Evolutionary conservation across 2,113 vertebrate species (phyloP).

Genomic region (Ariopsis seemanni): DNA sequence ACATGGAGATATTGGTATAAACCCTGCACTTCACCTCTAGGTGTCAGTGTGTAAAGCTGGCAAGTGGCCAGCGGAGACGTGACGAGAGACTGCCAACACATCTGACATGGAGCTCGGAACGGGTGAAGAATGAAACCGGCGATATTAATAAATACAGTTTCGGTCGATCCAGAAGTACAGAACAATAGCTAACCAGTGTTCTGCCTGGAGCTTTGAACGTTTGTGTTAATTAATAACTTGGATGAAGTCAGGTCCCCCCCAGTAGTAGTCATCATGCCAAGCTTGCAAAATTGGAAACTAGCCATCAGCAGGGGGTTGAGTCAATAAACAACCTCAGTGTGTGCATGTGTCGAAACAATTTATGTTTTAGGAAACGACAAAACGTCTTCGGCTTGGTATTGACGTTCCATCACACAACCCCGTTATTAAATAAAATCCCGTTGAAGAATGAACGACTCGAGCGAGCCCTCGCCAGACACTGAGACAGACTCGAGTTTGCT

Average conservation of each 20-base stretch:
- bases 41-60: slow-evolving; percentile 47
- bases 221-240: slow-evolving; percentile 45
- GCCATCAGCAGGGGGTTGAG: slow-evolving; percentile 56
- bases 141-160: slow-evolving; percentile 28
- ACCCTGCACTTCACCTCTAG: slow-evolving; percentile 57
- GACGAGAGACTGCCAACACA: slow-evolving; percentile 3
- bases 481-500: slow-evolving; percentile 43
- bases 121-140: slow-evolving; percentile 2
- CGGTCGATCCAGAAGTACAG: background rate
- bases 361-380: slow-evolving; percentile 6
- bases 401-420: slow-evolving; percentile 7
- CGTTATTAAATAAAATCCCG: slow-evolving; percentile 29
- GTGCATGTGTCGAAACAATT: slow-evolving; percentile 12
- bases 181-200: slow-evolving; percentile 35
- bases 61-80: slow-evolving; percentile 5
- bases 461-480: slow-evolving; percentile 31
- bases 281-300: background rate
- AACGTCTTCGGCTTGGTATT: background rate
- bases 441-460: slow-evolving; percentile 20
- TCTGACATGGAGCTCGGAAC: slow-evolving; percentile 1
- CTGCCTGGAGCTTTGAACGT: slow-evolving; percentile 2
- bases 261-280: background rate
- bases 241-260: background rate
- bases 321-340: slow-evolving; percentile 37
- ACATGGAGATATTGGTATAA: background rate